phyloP scores from a whole-genome alignment of 2,888 invertebrate genomes.

The Argynnis bischoffii region DNA sequence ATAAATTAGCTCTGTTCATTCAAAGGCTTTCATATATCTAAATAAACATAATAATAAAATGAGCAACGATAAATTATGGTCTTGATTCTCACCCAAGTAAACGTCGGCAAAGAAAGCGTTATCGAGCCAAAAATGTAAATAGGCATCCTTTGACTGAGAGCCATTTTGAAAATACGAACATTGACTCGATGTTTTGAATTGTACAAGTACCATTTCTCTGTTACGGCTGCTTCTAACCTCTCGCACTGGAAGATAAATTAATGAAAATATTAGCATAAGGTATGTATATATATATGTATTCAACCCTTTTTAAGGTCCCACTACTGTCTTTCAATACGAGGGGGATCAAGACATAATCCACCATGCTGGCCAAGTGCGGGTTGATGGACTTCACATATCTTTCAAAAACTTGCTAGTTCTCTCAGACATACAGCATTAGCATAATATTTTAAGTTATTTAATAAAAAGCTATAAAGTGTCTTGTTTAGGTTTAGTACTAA shows the following conservation, averaged over 20 bases:
- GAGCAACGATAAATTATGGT: conserved; percentile 10
- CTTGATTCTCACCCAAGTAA: conserved; percentile 66
- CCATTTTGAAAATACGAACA: conserved; percentile 64
- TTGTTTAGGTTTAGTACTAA: too few species aligned
- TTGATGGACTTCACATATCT: too few species aligned
- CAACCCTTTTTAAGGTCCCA: too few species aligned
- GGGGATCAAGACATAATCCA: too few species aligned
- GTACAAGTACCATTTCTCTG: conserved; percentile 71
- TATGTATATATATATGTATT: too few species aligned
- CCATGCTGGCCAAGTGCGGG: too few species aligned
- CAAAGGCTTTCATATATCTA: too few species aligned
- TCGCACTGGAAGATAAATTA: conserved; percentile 46
- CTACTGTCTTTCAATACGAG: too few species aligned
- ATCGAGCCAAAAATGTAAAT: conserved; percentile 72
- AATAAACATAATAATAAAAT: conserved; percentile 16
- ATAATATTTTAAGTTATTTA: neutral
- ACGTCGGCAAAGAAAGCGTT: conserved; percentile 66
- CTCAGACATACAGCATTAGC: too few species aligned
- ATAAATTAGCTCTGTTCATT: too few species aligned
- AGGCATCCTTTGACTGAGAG: conserved; percentile 67
- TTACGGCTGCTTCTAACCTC: conserved; percentile 55
- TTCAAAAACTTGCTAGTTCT: too few species aligned
- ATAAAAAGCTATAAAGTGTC: neutral
- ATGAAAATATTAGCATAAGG: neutral
- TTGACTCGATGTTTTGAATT: conserved; percentile 56